These are phyloP conservation scores for Fundulus diaphanus DNA, from an alignment of 2,797 vertebrate species.

Conservation along the genomic window DNA sequence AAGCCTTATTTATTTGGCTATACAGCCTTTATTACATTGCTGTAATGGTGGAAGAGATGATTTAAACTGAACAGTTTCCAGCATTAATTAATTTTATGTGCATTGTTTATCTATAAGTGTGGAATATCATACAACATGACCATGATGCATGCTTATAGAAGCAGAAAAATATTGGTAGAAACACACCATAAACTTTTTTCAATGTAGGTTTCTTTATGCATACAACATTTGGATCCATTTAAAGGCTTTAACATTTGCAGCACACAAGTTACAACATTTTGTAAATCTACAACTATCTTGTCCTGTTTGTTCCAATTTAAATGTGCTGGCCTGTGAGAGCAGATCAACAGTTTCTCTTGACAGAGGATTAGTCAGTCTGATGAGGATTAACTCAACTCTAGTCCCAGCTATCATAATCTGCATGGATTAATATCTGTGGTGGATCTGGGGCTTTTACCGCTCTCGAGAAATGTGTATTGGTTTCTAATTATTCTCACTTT, in stretches of 20 bases:
- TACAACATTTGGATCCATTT: slow-evolving; percentile 6
- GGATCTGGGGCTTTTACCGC: slow-evolving; percentile 55
- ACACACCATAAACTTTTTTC: background rate
- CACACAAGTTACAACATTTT: slow-evolving; percentile 10
- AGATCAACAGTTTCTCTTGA: slow-evolving; percentile 69
- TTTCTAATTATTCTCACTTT: slow-evolving; percentile 51
- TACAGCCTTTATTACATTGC: background rate
- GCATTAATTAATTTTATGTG: no score
- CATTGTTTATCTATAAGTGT: no score
- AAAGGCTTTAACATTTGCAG: slow-evolving; percentile 10
- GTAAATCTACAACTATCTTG: slow-evolving; percentile 24
- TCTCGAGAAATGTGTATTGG: slow-evolving; percentile 58
- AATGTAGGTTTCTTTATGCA: background rate
- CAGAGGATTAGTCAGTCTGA: slow-evolving; percentile 70
- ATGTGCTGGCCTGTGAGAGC: slow-evolving; percentile 29
- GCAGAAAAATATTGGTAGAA: background rate
- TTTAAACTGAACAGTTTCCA: background rate
- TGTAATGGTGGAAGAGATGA: background rate
- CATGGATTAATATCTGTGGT: slow-evolving; percentile 77
- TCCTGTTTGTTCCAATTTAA: slow-evolving; percentile 44
- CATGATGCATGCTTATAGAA: background rate
- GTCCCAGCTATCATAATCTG: slow-evolving; percentile 80
- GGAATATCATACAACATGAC: background rate
- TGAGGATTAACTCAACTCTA: slow-evolving; percentile 79
- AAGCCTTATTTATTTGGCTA: background rate